Percentiles rank a stretch among this genome's conserved stretches.
Evolutionary conservation across 2,888 invertebrate species (phyloP).

Genomic region (Volucella zonaria): DNA sequence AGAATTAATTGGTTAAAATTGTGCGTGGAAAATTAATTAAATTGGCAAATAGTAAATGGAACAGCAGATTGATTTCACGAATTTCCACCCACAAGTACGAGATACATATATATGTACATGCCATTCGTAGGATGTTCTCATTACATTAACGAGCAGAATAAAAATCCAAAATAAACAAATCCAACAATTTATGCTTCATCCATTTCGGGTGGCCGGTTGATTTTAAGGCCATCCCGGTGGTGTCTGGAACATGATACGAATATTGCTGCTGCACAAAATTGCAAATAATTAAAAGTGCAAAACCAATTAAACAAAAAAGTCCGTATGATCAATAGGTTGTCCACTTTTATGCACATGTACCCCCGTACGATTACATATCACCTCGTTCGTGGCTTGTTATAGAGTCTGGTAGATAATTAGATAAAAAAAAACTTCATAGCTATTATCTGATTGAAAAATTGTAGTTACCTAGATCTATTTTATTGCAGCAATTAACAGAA

Average conservation of each 20-base stretch:
- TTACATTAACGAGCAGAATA: constrained; percentile 18
- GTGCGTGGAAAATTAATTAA: constrained; percentile 38
- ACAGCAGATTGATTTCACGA: constrained; percentile 37
- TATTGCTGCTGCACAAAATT: not conserved
- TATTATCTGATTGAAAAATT: constrained; percentile 56
- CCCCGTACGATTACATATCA: not conserved
- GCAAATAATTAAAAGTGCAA: constrained; percentile 29
- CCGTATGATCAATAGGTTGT: not conserved
- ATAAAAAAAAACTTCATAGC: constrained; percentile 38
- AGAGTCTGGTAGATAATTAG: constrained; percentile 36
- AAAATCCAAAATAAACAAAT: not conserved
- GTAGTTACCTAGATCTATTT: constrained; percentile 62
- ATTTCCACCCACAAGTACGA: constrained; percentile 24
- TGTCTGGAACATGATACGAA: constrained; percentile 23
- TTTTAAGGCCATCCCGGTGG: not conserved
- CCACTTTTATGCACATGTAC: not conserved
- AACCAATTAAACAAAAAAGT: constrained; percentile 31
- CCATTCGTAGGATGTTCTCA: not conserved
- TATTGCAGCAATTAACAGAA: constrained; percentile 63
- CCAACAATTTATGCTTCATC: no score
- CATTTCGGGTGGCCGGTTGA: not conserved
- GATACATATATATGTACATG: constrained; percentile 3
- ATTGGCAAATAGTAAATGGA: not conserved
- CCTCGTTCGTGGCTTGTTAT: not conserved
- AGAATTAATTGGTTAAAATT: constrained; percentile 17